A percentile compares a stretch with the other conserved stretches of the same genome.
phyloP scores from a whole-genome alignment of 1,140 invertebrate genomes.

The Dinoponera quadriceps region DNA sequence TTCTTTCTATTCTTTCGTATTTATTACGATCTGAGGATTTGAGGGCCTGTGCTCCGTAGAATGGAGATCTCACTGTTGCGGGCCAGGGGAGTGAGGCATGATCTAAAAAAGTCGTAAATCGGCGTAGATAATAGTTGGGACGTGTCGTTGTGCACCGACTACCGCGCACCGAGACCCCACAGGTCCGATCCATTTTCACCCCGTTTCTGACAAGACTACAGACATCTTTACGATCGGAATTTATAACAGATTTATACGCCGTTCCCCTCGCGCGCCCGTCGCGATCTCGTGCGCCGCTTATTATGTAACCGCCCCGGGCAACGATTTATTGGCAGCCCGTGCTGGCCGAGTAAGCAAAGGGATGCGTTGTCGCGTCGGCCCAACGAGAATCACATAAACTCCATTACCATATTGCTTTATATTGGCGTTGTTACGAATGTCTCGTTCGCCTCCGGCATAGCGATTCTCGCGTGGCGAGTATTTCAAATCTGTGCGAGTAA shows the following conservation, averaged over 20 bases:
- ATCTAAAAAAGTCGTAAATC: conserved; percentile 68
- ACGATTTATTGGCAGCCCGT: conserved; percentile 68
- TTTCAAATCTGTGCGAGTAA: background rate
- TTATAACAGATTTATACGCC: conserved; percentile 73
- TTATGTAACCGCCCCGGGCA: conserved; percentile 57
- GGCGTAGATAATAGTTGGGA: conserved; percentile 56
- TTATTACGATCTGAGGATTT: conserved; percentile 58
- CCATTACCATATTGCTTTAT: conserved; percentile 70
- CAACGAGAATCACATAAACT: conserved; percentile 68
- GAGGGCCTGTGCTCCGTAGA: conserved; percentile 1
- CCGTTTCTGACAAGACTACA: conserved; percentile 81
- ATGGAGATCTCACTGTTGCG: conserved; percentile 65
- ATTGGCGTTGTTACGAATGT: conserved; percentile 55
- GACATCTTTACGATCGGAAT: conserved; percentile 82
- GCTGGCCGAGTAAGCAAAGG: conserved; percentile 47
- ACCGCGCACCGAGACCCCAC: conserved; percentile 13
- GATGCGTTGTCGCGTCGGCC: conserved; percentile 57
- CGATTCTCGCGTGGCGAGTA: conserved; percentile 5
- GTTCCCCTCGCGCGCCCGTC: conserved; percentile 17
- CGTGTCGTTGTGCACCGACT: conserved; percentile 65
- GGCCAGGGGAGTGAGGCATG: conserved; percentile 48
- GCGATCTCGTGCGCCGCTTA: conserved; percentile 63
- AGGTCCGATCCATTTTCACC: conserved; percentile 80
- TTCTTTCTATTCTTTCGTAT: conserved; percentile 29
- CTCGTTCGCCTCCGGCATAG: conserved; percentile 11